Conservation (phyloP, 2,113 vertebrate species). For the Semnornis frantzii region DNA sequence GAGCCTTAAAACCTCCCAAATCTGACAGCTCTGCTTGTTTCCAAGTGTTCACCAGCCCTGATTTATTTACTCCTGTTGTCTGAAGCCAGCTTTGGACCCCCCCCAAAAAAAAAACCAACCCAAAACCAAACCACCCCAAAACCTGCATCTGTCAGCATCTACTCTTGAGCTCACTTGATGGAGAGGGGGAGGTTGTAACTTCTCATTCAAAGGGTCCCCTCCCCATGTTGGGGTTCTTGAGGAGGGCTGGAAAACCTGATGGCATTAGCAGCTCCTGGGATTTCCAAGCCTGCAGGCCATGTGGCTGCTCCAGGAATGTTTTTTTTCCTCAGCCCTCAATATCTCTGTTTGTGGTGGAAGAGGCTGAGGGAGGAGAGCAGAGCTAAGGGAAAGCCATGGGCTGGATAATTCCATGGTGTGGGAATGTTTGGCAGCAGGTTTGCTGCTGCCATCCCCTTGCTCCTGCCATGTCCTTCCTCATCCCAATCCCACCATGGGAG, state of each 20-base stretch:
- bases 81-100: not conserved
- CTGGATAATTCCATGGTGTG: not conserved
- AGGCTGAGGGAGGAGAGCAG: not conserved
- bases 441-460: not conserved
- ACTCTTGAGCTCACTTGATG: not conserved
- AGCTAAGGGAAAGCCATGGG: not conserved
- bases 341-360: rapidly evolving
- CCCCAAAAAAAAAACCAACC: not conserved
- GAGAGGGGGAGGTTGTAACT: not conserved
- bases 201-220: not conserved
- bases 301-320: not conserved
- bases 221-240: rapidly evolving
- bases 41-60: not conserved
- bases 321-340: not conserved
- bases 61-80: not conserved
- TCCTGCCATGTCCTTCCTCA: rapidly evolving
- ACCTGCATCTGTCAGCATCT: not conserved
- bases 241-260: not conserved
- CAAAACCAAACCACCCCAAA: too few relatives aligned
- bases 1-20: not conserved
- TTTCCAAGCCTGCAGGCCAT: not conserved
- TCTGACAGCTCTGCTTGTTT: not conserved
- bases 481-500: rapidly evolving
- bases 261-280: rapidly evolving
- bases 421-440: not conserved